Evolutionary conservation across 2,888 invertebrate genomes (phyloP).

Genomic region (Odontocolon sp.): DNA sequence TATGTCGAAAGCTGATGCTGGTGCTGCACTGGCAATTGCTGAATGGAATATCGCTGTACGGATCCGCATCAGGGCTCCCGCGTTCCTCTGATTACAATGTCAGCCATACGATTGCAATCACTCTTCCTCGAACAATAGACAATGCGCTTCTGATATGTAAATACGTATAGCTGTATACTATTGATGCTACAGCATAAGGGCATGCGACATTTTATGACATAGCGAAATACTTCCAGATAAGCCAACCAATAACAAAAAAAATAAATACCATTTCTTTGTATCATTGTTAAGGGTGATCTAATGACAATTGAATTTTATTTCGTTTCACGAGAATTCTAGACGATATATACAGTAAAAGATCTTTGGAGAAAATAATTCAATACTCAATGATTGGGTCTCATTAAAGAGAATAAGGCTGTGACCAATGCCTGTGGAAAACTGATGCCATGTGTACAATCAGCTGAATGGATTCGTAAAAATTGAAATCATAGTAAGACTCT

Average conservation of each 20-base stretch:
- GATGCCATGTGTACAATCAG: no score
- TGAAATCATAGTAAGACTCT: constrained; percentile 10
- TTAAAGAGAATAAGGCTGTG: no score
- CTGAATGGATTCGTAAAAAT: neutral
- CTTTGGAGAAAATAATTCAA: no score
- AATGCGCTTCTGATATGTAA: constrained; percentile 35
- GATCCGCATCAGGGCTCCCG: constrained; percentile 32
- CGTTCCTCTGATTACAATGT: constrained; percentile 52
- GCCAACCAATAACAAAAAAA: constrained; percentile 4
- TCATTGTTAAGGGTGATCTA: no score
- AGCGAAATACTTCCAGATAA: neutral
- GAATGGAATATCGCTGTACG: constrained; percentile 42
- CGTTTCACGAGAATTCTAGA: no score
- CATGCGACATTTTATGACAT: neutral
- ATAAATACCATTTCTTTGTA: no score
- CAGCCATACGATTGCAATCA: constrained; percentile 51
- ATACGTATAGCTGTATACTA: constrained; percentile 23
- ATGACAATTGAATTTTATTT: no score
- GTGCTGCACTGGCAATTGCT: neutral
- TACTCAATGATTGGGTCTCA: no score
- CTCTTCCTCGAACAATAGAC: constrained; percentile 48
- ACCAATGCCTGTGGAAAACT: no score
- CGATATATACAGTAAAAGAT: no score
- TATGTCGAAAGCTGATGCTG: constrained; percentile 9
- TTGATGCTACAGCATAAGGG: neutral